Evolutionary conservation across 2,888 invertebrate genomes (phyloP), one percentile per base, ranked within the genome.

Genomic region (Drosophila atripex): DNA sequence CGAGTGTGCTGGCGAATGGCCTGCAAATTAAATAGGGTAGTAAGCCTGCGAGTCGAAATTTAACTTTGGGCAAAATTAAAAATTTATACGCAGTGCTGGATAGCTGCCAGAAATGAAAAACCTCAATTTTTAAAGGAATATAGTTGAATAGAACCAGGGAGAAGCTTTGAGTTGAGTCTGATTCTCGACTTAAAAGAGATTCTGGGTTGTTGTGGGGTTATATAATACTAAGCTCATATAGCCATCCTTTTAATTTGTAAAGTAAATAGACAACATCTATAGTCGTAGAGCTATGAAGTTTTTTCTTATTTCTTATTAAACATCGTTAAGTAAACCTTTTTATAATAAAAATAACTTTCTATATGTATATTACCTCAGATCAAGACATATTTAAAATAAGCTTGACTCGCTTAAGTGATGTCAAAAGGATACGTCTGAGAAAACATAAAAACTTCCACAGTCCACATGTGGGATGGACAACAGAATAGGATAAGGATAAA

Each of bases 341-440:
- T n/a, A 0, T 1, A n/a, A 16, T 14, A 16, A 6, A 39, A n/a
- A 14, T 28, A 28, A 28, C 8, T 28, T 28, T 7, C 2, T 28
- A 28, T 41, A 66, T 54, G 55, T 55, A 49, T 35, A 53, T 54
- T 49, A 23, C 66, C 21, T 23, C 21, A 5, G 47, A 65, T 66
- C 68, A 66, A 63, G 64, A 58, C 54, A 64, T 54, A 52, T 55
- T 38, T 35, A 50, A 41, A 28, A 21, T 51, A 39, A 56, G 43
- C 66, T 43, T 49, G 58, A 52, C 53, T 69, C 41, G 63, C 25
- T 51, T 58, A 38, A 73, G 61, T 61, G 68, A 70, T 75, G 80
- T 65, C 52, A 68, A 68, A 73, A 71, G 55, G 69, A 70, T 69
- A 66, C 70, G 70, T 74, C 73, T 72, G 64, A 60, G 38, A 51